These are phyloP conservation scores for Chironomus striatipennis DNA, from an alignment of 1,140 invertebrate species.

Conservation along the genomic window DNA sequence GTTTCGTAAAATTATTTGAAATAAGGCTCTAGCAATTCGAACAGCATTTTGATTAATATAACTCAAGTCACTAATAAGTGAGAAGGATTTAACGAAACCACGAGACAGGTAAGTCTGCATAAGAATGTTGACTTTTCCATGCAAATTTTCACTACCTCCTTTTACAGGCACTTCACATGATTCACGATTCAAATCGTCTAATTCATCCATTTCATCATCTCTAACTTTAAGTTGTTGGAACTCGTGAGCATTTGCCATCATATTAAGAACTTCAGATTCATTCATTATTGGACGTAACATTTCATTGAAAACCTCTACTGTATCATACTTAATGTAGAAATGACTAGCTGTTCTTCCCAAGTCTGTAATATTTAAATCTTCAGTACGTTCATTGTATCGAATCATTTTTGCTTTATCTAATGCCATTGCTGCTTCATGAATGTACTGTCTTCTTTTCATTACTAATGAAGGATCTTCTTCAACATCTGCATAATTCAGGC, in stretches of 20 bases:
- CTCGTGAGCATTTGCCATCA: slow-evolving; percentile 87
- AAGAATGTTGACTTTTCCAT: slow-evolving; percentile 96
- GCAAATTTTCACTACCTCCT: slow-evolving; percentile 78
- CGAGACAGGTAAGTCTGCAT: slow-evolving; percentile 86
- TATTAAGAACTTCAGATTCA: slow-evolving; percentile 74
- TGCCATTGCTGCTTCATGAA: slow-evolving; percentile 67
- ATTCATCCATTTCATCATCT: slow-evolving; percentile 88
- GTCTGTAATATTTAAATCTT: slow-evolving; percentile 77
- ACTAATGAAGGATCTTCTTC: slow-evolving; percentile 70
- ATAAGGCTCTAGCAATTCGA: slow-evolving; percentile 83
- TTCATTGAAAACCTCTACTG: slow-evolving; percentile 85
- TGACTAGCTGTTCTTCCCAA: slow-evolving; percentile 93
- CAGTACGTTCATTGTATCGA: slow-evolving; percentile 74
- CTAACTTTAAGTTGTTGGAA: slow-evolving; percentile 94
- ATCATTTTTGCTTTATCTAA: slow-evolving; percentile 94
- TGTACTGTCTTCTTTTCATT: slow-evolving; percentile 61
- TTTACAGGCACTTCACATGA: slow-evolving; percentile 67
- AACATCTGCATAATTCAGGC: slow-evolving; percentile 61
- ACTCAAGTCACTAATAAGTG: slow-evolving; percentile 84
- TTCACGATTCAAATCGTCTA: slow-evolving; percentile 62
- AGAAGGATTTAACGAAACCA: slow-evolving; percentile 73
- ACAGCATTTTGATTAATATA: slow-evolving; percentile 92
- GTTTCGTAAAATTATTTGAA: slow-evolving; percentile 84
- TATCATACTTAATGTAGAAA: slow-evolving; percentile 97
- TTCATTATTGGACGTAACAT: slow-evolving; percentile 70